Evolutionary conservation across 2,113 vertebrate species (phyloP).

Genomic region (Arothron firmamentum): DNA sequence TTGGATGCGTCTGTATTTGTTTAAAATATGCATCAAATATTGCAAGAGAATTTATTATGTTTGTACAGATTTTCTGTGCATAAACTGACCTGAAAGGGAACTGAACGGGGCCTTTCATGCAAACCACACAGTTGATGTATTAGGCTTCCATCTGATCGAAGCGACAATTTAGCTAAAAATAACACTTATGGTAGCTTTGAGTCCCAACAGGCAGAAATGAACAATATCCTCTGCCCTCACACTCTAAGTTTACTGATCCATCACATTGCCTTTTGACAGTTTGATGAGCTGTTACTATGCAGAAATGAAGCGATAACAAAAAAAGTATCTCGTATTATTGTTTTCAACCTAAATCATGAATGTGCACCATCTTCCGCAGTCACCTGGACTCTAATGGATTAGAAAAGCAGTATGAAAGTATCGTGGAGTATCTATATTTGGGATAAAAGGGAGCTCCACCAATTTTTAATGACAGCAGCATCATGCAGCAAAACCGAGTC

Average conservation of each 20-base stretch:
- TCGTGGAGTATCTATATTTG: too few relatives aligned
- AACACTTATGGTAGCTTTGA: conserved; percentile 17
- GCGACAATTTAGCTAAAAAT: conserved; percentile 22
- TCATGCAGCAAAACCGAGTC: not conserved
- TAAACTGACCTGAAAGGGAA: conserved; percentile 38
- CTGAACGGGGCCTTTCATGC: conserved; percentile 31
- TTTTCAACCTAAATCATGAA: not conserved
- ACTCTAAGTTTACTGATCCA: conserved; percentile 33
- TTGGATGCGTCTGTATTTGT: conserved; percentile 24
- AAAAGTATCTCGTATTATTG: too few relatives aligned
- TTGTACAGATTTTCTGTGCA: conserved; percentile 33
- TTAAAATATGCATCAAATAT: conserved; percentile 37
- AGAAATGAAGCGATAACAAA: conserved; percentile 17
- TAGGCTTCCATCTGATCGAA: conserved; percentile 26
- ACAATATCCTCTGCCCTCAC: conserved; percentile 22
- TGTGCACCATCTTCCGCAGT: not conserved
- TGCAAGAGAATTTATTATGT: conserved; percentile 16
- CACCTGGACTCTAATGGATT: too few relatives aligned
- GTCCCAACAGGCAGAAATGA: conserved; percentile 18
- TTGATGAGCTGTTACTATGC: conserved; percentile 46
- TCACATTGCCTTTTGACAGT: conserved; percentile 52
- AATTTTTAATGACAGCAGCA: not conserved
- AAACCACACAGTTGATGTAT: conserved; percentile 37
- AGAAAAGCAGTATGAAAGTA: too few relatives aligned
- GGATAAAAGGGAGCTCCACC: not conserved